Base-by-base conservation (phyloP, 2,113 vertebrate genomes). In the Lucifuga dentata region DNA sequence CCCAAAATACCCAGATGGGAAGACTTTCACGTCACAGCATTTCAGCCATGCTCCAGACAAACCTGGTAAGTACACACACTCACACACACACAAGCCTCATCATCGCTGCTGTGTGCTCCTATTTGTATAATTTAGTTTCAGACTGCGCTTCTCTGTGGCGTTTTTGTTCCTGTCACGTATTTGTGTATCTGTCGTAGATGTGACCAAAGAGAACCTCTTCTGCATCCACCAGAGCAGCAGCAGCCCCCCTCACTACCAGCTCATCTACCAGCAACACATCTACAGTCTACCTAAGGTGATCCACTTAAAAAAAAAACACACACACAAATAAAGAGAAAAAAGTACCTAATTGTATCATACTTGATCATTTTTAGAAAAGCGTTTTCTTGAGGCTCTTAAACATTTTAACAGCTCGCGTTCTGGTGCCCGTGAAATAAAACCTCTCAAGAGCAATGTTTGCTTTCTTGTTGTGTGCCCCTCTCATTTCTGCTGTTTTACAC, bases 11-110 rank as follows among this genome's bases (percentile, higher is more conserved):
- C 98, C 97, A 0, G 96, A 99, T 0, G 97, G 98, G 16, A 98
- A 98, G 78, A 98, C 98, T 12, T 99, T 99, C 65, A 98, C 98
- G 0, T 95, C 96, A 3, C 97, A 99, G 8, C 97, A 99, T 84
- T 99, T 98, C 73, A 83, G 96, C 53, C 98, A 97, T 74, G 95
- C 92, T 0, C 96, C 97, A 0, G 95, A 99, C 60, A 98, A 99
- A 71, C 96, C 97, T 89, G 97, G 98, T 97, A 88, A 75, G 1
- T 29, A 0, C 20, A 13, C 8, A 12, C 9, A 41, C 21, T 48
- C 21, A 12, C 24, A 16, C 17, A 13, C 17, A 51, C 17, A 26
- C 33, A 26, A 11, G n/a, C 64, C 35, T 3, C 3, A 33, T 17
- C n/a, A 33, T 58, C 24, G 4, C 8, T 8, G 8, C 36, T 50